These are phyloP conservation scores for Chrysolina oricalcia DNA, from an alignment of 2,888 invertebrate species.

Conservation along the genomic window DNA sequence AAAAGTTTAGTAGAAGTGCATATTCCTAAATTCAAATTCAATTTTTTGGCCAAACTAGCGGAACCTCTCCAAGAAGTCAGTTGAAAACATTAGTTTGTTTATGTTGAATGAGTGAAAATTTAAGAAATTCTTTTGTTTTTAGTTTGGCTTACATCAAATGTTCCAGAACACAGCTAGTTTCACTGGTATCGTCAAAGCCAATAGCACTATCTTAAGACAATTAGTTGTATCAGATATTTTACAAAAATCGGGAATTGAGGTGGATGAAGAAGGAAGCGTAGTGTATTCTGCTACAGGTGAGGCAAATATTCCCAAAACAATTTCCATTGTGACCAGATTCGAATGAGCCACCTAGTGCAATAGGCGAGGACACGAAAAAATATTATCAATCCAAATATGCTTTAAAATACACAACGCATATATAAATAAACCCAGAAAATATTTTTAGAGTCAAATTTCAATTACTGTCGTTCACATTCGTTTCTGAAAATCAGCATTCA, in stretches of 20 bases:
- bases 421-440: too few relatives aligned
- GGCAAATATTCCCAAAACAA: conserved; percentile 39
- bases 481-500: too few relatives aligned
- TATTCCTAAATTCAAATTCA: conserved; percentile 85
- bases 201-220: conserved; percentile 65
- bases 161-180: conserved; percentile 82
- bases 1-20: conserved; percentile 77
- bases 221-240: conserved; percentile 80
- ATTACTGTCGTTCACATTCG: too few relatives aligned
- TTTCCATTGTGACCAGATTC: not conserved
- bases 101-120: not conserved
- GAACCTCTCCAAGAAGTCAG: conserved; percentile 77
- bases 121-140: conserved; percentile 53
- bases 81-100: conserved; percentile 2
- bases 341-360: not conserved
- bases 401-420: too few relatives aligned
- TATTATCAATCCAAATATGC: too few relatives aligned
- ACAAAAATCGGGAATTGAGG: conserved; percentile 84
- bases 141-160: conserved; percentile 83
- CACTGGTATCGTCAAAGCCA: conserved; percentile 79
- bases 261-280: conserved; percentile 84
- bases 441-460: too few relatives aligned
- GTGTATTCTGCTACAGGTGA: conserved; percentile 82
- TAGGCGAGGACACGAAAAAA: too few relatives aligned
- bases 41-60: conserved; percentile 78